Conservation (phyloP, 2,888 invertebrate species). For the Rapana venosa region DNA sequence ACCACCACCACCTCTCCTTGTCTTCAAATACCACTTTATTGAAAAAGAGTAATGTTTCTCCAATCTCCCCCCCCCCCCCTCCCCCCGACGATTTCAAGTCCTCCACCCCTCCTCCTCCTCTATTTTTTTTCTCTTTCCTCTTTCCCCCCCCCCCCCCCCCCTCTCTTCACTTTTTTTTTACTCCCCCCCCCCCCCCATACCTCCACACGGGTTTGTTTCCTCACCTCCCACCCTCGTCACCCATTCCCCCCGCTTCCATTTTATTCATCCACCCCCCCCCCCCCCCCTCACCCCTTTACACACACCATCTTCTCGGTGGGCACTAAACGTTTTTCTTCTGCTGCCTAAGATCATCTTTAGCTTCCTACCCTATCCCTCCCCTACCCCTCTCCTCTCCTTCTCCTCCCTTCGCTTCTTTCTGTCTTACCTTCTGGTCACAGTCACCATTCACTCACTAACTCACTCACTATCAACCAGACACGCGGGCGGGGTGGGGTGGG, state of each 20-base stretch:
- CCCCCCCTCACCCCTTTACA: background rate
- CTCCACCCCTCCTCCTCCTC: too few relatives aligned
- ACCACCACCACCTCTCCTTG: background rate
- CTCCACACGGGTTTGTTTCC: background rate
- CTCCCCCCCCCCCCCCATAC: background rate
- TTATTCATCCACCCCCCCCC: background rate
- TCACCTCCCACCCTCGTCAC: background rate
- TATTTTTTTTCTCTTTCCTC: too few relatives aligned
- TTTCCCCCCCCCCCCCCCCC: too few relatives aligned
- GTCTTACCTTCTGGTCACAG: too few relatives aligned
- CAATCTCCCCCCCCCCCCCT: background rate
- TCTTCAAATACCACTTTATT: background rate
- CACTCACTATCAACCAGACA: too few relatives aligned
- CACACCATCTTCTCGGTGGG: background rate
- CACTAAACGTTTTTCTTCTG: background rate
- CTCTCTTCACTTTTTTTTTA: too few relatives aligned
- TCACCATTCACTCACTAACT: too few relatives aligned
- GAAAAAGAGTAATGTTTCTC: slow-evolving; percentile 19
- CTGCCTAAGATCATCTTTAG: background rate
- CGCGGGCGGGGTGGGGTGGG: too few relatives aligned
- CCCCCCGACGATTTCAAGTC: background rate
- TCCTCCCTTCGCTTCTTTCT: background rate
- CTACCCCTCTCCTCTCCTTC: background rate
- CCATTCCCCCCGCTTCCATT: background rate
- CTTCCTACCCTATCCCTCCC: background rate